These are phyloP conservation scores for Phengaris alcon DNA, from an alignment of 2,888 invertebrate species.

Conservation along the genomic window DNA sequence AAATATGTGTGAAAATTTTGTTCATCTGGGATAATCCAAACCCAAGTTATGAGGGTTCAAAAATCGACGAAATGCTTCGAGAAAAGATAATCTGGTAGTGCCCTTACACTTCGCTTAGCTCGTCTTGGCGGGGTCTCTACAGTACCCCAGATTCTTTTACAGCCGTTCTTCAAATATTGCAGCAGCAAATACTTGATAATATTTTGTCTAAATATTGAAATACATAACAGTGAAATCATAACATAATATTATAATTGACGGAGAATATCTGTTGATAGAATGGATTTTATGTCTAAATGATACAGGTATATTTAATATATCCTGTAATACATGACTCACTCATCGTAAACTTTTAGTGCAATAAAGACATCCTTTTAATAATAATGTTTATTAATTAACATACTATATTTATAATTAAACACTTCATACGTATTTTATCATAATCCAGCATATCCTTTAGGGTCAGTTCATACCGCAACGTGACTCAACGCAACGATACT, in stretches of 20 bases:
- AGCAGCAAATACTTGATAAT: neutral
- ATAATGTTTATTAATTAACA: constrained; percentile 20
- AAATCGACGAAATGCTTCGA: no score
- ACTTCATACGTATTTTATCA: neutral
- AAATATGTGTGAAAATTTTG: no score
- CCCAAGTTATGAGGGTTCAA: no score
- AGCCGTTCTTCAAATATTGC: neutral
- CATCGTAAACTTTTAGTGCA: constrained; percentile 14
- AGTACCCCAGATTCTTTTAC: no score
- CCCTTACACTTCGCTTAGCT: no score
- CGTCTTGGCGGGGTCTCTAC: no score
- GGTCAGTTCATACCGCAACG: no score
- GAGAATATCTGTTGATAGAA: constrained; percentile 2
- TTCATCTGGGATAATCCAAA: no score
- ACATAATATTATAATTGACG: neutral
- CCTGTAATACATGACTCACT: constrained; percentile 23
- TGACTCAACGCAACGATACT: no score
- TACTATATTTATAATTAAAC: neutral
- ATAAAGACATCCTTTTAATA: constrained; percentile 21
- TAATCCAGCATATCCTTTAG: constrained; percentile 33
- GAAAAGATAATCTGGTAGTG: no score
- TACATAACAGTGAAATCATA: neutral
- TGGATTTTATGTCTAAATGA: constrained; percentile 12
- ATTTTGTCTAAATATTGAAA: neutral
- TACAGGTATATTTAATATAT: constrained; percentile 8